A percentile compares a stretch with the other conserved stretches of the same genome.
phyloP scores from a whole-genome alignment of 1,140 invertebrate species.

The Drosophila ohnishii region DNA sequence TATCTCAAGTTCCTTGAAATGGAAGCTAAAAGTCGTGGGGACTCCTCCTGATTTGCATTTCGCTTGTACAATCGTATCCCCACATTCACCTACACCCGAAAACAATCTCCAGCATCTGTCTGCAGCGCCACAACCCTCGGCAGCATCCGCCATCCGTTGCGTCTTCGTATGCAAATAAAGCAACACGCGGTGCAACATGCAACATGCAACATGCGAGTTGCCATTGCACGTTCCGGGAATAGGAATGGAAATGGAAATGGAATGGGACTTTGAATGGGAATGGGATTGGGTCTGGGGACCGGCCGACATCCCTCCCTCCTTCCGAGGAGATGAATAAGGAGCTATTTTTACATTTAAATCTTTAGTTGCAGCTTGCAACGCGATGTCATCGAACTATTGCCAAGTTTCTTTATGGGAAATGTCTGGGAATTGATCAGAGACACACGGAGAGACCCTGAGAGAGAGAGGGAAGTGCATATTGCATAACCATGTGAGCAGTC shows the following conservation, averaged over 20 bases:
- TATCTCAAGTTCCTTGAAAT: slow-evolving; percentile 13
- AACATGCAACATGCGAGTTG: slow-evolving; percentile 54
- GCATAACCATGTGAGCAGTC: slow-evolving; percentile 50
- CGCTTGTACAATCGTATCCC: background rate
- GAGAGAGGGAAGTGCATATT: slow-evolving; percentile 34
- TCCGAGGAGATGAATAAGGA: slow-evolving; percentile 78
- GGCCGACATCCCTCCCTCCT: slow-evolving; percentile 19
- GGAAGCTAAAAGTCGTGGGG: background rate
- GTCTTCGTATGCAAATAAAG: slow-evolving; percentile 71
- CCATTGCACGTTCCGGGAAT: slow-evolving; percentile 61
- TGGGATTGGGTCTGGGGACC: slow-evolving; percentile 10
- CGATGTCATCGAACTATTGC: slow-evolving; percentile 78
- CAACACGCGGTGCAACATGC: slow-evolving; percentile 77
- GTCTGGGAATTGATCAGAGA: slow-evolving; percentile 36
- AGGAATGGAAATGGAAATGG: slow-evolving; percentile 43
- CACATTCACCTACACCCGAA: slow-evolving; percentile 41
- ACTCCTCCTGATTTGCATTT: slow-evolving; percentile 43
- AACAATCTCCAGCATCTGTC: slow-evolving; percentile 41
- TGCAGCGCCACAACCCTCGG: slow-evolving; percentile 15
- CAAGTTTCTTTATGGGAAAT: slow-evolving; percentile 51
- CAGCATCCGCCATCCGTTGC: slow-evolving; percentile 19
- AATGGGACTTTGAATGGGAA: slow-evolving; percentile 12
- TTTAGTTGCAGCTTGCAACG: slow-evolving; percentile 51
- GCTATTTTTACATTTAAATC: slow-evolving; percentile 82
- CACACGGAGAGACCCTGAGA: background rate